phyloP scores from a whole-genome alignment of 2,113 vertebrate genomes.

The Callocephalon fimbriatum region DNA sequence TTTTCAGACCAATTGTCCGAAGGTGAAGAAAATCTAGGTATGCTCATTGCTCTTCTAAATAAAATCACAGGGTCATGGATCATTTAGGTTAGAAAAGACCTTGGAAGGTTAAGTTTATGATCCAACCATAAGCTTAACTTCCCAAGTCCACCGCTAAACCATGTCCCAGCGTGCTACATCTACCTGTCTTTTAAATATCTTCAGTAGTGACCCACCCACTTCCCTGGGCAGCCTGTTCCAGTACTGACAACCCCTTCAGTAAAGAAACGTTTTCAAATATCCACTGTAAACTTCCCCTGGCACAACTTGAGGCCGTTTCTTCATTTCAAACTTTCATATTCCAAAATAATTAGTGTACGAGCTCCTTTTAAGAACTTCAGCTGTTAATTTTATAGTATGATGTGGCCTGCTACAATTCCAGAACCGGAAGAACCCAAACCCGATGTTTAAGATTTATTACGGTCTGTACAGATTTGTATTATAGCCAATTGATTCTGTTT shows the following conservation, averaged over 20 bases:
- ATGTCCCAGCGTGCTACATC: neutral
- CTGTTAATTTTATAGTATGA: neutral
- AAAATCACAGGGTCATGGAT: neutral
- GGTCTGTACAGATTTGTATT: neutral
- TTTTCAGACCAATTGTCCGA: neutral
- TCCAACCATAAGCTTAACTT: neutral
- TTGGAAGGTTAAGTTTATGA: neutral
- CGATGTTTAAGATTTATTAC: neutral
- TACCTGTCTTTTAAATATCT: accelerated
- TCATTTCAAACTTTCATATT: neutral
- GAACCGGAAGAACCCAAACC: neutral
- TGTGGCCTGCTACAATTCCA: neutral
- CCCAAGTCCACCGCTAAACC: neutral
- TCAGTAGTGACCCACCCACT: neutral
- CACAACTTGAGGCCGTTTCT: neutral
- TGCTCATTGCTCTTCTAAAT: neutral
- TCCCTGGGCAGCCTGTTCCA: neutral
- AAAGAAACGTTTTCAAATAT: neutral
- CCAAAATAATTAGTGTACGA: neutral
- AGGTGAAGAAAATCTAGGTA: neutral
- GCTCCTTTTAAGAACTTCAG: neutral
- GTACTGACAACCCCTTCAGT: neutral
- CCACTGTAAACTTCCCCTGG: neutral
- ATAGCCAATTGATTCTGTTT: neutral
- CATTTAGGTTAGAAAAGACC: neutral